Conservation (phyloP, 2,888 invertebrate species). For the Trichacis sp. region DNA sequence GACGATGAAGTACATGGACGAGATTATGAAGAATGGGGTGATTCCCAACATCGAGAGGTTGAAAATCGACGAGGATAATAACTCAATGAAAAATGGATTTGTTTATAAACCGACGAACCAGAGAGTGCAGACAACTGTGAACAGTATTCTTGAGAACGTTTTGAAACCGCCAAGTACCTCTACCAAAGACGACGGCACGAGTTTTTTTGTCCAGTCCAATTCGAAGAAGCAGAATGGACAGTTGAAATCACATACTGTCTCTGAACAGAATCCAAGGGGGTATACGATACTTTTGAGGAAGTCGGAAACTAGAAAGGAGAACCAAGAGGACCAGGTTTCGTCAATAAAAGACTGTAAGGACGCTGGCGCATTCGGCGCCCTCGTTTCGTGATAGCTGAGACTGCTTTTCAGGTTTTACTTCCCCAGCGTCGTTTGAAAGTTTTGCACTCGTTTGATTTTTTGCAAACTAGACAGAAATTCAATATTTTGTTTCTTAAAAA, state of each 20-base stretch:
- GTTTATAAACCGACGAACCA: constrained; percentile 47
- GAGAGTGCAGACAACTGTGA: constrained; percentile 55
- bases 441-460: neutral
- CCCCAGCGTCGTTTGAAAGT: neutral
- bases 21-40: constrained; percentile 22
- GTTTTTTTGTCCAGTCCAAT: constrained; percentile 11
- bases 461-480: neutral
- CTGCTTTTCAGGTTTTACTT: constrained; percentile 22
- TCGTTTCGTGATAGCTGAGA: constrained; percentile 62
- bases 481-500: too few relatives aligned
- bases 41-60: constrained; percentile 11
- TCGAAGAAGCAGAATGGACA: constrained; percentile 36
- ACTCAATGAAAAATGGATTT: constrained; percentile 35
- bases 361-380: constrained; percentile 51
- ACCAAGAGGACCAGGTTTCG: constrained; percentile 51
- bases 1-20: constrained; percentile 10
- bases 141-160: constrained; percentile 57
- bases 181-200: constrained; percentile 7
- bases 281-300: constrained; percentile 61
- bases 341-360: constrained; percentile 62
- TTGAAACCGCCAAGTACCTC: constrained; percentile 47
- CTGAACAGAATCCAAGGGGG: constrained; percentile 48
- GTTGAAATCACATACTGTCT: constrained; percentile 35
- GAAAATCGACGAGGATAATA: constrained; percentile 16
- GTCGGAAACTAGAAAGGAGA: constrained; percentile 35